Evolutionary conservation across 2,113 vertebrate genomes (phyloP), one percentile per base, ranked within the genome.

Genomic region (Aptenodytes forsteri): DNA sequence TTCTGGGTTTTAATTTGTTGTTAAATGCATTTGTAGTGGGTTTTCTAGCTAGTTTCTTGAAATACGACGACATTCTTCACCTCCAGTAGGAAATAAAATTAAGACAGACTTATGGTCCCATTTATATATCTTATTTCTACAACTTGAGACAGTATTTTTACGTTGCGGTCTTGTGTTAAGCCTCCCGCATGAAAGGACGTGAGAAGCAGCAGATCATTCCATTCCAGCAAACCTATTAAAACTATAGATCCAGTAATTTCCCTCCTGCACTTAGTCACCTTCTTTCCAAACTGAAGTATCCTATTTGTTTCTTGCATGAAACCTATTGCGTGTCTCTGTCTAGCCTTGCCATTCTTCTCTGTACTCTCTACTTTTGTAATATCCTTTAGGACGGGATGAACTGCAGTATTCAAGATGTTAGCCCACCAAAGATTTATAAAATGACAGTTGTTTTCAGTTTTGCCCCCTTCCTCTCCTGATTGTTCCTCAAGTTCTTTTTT

Each of bases 401-500:
- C 81, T 89, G 70, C 89, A 94, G 61, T 89, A 23, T 91, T 93
- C 67, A 85, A 97, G 93, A 93, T 91, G 34, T 91, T 97, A 96
- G 90, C 36, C 61, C 54, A 91, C 70, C 66, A 94, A 88, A 97
- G 66, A 79, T 59, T 87, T 93, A 70, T 66, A 93, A 90, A 92
- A 95, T 64, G 42, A 87, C 67, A 79, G 59, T 91, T 94, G 84
- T 91, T 94, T 78, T 91, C 91, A 82, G 69, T 95, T 97, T 91
- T 97, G 90, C 83, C 82, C 75, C 58, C 27, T 46, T 97, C 76
- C 75, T 96, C 84, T 94, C 78, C 89, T 95, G 89, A 85, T 94
- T 89, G 47, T 94, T 94, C 89, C 73, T 95, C 89, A 91, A 89
- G 87, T 93, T 95, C 65, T 95, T 66, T 96, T 96, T 94, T 83